phyloP scores from a whole-genome alignment of 35 echinoderm and acorn worm genomes.

The Ptychodera flava region DNA sequence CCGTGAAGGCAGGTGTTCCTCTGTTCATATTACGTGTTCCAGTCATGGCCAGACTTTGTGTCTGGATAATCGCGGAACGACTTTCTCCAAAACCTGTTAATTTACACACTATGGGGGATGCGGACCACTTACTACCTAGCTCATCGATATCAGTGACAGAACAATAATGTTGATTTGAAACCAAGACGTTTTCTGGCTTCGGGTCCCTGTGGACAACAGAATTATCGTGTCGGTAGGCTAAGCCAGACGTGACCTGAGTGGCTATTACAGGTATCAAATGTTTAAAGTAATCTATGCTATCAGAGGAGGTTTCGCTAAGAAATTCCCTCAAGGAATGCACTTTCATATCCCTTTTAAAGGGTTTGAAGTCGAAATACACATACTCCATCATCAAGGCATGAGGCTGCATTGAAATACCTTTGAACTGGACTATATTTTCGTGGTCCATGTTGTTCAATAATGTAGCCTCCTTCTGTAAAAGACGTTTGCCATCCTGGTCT shows the following conservation, averaged over 20 bases:
- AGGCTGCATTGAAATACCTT: not conserved
- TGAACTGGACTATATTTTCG: slow-evolving; percentile 32
- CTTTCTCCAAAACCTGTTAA: slow-evolving; percentile 33
- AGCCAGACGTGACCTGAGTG: no score
- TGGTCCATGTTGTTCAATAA: slow-evolving; percentile 3
- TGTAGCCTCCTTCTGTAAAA: slow-evolving; percentile 24
- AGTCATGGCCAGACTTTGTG: slow-evolving; percentile 15
- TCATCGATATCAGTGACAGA: not conserved
- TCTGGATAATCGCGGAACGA: slow-evolving; percentile 24
- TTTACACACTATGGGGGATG: slow-evolving; percentile 24
- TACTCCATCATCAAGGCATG: slow-evolving; percentile 10
- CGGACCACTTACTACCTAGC: not conserved
- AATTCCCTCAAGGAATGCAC: slow-evolving; percentile 16
- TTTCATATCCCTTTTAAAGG: slow-evolving; percentile 22
- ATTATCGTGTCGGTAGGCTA: slow-evolving; percentile 13
- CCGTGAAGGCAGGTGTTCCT: slow-evolving; percentile 23
- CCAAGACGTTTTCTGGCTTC: slow-evolving; percentile 18
- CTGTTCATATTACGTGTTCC: slow-evolving; percentile 11
- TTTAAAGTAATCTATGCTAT: no score
- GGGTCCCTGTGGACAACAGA: slow-evolving; percentile 21
- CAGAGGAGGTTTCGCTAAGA: no score
- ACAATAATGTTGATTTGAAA: slow-evolving; percentile 23
- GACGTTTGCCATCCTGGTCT: not conserved
- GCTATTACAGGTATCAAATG: no score
- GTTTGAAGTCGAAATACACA: slow-evolving; percentile 18